These are phyloP conservation scores for Danionella cerebrum DNA, from an alignment of 2,113 vertebrate species.

Conservation along the genomic window DNA sequence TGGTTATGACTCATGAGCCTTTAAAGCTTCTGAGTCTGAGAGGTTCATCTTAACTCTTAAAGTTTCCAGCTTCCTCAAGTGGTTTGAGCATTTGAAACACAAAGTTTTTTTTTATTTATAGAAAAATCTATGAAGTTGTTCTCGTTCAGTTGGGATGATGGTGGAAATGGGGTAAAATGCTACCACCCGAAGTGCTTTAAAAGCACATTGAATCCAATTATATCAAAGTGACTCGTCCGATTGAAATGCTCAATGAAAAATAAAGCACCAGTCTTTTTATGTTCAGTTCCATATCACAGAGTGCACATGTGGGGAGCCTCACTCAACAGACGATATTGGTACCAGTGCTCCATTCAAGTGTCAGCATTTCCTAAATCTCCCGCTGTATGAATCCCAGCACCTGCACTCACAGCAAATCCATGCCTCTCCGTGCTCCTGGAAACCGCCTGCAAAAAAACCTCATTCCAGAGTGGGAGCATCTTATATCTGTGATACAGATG, in stretches of 20 bases:
- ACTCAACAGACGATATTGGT: background rate
- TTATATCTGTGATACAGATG: slow-evolving; percentile 1
- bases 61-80: background rate
- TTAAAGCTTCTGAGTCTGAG: background rate
- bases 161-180: too few relatives aligned
- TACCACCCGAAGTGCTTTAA: background rate
- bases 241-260: background rate
- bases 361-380: background rate
- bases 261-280: background rate
- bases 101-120: too few relatives aligned
- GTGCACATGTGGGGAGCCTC: background rate
- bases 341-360: background rate
- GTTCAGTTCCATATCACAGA: background rate
- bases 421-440: background rate
- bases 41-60: background rate
- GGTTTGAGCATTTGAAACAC: background rate
- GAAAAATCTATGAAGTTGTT: too few relatives aligned
- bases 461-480: background rate
- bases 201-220: background rate
- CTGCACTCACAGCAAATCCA: background rate
- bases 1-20: background rate
- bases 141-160: too few relatives aligned
- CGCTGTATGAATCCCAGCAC: background rate
- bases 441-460: background rate
- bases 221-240: background rate